A percentile compares a stretch with the other conserved stretches of the same genome.
Conservation (phyloP, 2,797 vertebrate genomes). For the Syngnathus acus region DNA sequence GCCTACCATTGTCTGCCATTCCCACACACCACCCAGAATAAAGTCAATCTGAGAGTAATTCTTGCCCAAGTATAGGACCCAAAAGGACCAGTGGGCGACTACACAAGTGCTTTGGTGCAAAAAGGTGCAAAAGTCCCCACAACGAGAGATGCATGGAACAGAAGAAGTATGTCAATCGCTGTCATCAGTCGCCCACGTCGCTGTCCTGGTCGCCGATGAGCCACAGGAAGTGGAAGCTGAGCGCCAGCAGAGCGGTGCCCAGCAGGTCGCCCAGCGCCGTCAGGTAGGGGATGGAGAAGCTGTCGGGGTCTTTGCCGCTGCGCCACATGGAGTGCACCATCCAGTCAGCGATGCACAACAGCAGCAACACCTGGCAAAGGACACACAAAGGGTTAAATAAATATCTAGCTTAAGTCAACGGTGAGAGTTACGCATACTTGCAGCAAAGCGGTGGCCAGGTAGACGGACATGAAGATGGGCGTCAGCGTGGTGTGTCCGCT, state of each 20-base stretch:
- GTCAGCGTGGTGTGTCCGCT: slow-evolving; percentile 91
- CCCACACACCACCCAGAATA: neutral
- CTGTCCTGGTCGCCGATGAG: slow-evolving; percentile 93
- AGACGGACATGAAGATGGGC: slow-evolving; percentile 82
- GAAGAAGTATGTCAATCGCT: neutral
- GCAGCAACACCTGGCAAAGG: slow-evolving; percentile 76
- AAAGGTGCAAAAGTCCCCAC: slow-evolving; percentile 23
- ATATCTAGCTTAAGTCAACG: neutral
- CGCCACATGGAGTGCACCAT: slow-evolving; percentile 97
- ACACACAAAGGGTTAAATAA: neutral
- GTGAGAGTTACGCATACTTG: slow-evolving; percentile 74
- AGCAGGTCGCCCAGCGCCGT: slow-evolving; percentile 91
- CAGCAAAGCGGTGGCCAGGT: slow-evolving; percentile 83
- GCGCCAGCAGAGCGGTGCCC: slow-evolving; percentile 87
- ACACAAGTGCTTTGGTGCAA: slow-evolving; percentile 41
- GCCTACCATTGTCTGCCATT: neutral
- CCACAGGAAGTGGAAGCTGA: slow-evolving; percentile 95
- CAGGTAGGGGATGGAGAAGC: slow-evolving; percentile 95
- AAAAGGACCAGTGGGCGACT: neutral
- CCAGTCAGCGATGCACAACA: slow-evolving; percentile 91
- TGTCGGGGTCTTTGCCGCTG: slow-evolving; percentile 93
- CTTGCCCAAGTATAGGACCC: neutral
- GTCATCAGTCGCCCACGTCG: slow-evolving; percentile 83
- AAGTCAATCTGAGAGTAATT: neutral
- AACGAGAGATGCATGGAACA: slow-evolving; percentile 1